A percentile compares a stretch with the other conserved stretches of the same genome.
Evolutionary conservation across 2,797 vertebrate species (phyloP).

Genomic region (Limnodromus scolopaceus): DNA sequence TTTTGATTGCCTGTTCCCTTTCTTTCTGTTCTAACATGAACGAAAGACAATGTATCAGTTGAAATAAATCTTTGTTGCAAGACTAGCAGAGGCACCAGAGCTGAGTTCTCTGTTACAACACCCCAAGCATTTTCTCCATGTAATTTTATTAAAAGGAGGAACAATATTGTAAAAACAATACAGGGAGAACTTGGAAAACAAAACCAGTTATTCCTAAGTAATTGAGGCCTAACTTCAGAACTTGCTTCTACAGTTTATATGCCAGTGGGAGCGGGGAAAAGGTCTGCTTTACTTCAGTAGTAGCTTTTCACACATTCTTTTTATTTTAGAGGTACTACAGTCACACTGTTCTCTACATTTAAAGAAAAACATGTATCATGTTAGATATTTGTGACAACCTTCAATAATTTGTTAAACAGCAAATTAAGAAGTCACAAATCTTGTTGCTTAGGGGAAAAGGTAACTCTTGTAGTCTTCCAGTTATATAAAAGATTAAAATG

Average conservation of each 20-base stretch:
- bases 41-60: background rate
- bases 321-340: background rate
- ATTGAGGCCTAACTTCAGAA: background rate
- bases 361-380: background rate
- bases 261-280: no score
- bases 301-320: background rate
- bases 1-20: background rate
- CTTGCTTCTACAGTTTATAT: background rate
- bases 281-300: background rate
- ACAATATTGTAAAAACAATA: background rate
- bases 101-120: background rate
- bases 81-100: background rate
- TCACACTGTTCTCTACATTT: background rate
- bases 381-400: background rate
- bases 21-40: background rate
- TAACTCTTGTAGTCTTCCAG: background rate
- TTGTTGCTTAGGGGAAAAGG: background rate
- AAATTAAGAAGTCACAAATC: background rate
- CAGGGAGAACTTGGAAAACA: background rate
- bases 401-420: background rate
- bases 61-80: background rate
- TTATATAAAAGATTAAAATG: background rate
- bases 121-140: background rate
- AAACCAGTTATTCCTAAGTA: background rate
- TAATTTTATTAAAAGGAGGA: background rate